Evolutionary conservation across 2,797 vertebrate genomes (phyloP).

Genomic region (Ibycter americanus): DNA sequence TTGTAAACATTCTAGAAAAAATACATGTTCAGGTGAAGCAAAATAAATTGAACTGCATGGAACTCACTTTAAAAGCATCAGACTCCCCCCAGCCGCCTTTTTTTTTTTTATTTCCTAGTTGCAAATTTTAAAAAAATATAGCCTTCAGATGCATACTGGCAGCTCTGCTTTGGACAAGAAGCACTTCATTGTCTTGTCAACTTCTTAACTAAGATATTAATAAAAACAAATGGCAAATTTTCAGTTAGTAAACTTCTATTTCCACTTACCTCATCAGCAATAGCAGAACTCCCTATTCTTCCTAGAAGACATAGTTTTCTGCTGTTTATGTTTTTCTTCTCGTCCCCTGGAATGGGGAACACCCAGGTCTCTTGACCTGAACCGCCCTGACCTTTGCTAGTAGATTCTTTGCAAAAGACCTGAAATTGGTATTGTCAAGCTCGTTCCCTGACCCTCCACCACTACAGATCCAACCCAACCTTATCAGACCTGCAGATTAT

Average conservation of each 20-base stretch:
- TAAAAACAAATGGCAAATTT: neutral
- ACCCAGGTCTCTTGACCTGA: neutral
- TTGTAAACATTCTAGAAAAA: neutral
- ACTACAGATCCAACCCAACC: neutral
- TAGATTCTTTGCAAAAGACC: neutral
- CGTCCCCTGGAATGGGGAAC: neutral
- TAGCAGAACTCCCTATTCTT: neutral
- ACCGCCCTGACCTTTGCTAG: neutral
- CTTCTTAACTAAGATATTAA: slow-evolving; percentile 63
- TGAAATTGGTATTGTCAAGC: neutral
- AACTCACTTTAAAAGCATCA: neutral
- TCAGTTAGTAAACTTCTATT: neutral
- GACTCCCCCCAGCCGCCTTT: rapidly evolving
- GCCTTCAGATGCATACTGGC: slow-evolving; percentile 70
- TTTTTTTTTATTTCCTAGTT: neutral
- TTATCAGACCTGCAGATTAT: neutral
- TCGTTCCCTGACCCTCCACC: neutral
- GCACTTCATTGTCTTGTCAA: slow-evolving; percentile 78
- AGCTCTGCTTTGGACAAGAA: slow-evolving; percentile 78
- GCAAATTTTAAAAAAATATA: slow-evolving; percentile 53
- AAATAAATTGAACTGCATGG: neutral
- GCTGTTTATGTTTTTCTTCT: neutral
- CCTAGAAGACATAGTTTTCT: neutral
- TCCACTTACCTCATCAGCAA: neutral
- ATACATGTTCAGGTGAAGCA: neutral